Conservation (phyloP, 2,113 vertebrate genomes). For the Picathartes gymnocephalus region DNA sequence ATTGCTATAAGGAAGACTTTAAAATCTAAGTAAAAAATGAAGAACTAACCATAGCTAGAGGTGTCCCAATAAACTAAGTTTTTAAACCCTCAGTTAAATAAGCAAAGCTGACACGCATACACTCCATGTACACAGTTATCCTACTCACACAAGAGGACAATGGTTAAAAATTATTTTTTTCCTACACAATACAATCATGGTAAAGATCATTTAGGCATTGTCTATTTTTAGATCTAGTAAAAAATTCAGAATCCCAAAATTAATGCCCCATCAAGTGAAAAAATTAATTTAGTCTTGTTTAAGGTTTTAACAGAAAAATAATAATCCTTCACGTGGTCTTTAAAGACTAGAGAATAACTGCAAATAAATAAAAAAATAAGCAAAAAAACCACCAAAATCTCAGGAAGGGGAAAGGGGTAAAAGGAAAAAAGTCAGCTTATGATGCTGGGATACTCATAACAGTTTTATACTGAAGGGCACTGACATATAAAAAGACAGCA, state of each 20-base stretch:
- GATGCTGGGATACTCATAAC: neutral
- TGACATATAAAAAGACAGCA: neutral
- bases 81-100: constrained; percentile 34
- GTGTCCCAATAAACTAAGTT: constrained; percentile 1
- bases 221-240: neutral
- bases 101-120: neutral
- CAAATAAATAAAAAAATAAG: neutral
- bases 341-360: neutral
- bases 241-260: neutral
- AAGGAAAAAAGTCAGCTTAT: neutral
- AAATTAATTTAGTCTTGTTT: neutral
- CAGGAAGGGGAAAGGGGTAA: neutral
- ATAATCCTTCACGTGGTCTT: neutral
- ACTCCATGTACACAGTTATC: neutral
- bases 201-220: neutral
- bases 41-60: constrained; percentile 8
- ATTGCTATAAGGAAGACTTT: neutral
- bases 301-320: neutral
- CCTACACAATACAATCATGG: neutral
- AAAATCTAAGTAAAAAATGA: neutral
- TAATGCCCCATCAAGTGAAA: neutral
- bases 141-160: neutral
- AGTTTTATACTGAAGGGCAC: constrained; percentile 30
- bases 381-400: neutral
- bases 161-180: neutral